These are phyloP conservation scores for Molorchus minor DNA, from an alignment of 2,888 invertebrate genomes.

Conservation along the genomic window DNA sequence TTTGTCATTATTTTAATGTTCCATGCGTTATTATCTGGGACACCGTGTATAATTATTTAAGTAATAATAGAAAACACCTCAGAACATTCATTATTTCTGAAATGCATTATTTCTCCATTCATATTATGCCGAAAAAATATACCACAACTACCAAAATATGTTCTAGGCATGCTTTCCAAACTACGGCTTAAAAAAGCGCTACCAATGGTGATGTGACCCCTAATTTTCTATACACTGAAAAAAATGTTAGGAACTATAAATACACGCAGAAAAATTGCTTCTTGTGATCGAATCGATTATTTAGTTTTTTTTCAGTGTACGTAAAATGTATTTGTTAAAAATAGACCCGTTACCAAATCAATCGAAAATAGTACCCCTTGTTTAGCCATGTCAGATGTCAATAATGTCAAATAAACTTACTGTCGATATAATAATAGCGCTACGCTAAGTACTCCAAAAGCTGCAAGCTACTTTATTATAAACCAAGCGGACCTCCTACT, in stretches of 20 bases:
- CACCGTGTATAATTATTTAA: not conserved
- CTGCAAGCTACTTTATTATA: too few relatives aligned
- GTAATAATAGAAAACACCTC: slow-evolving; percentile 23
- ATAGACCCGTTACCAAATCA: too few relatives aligned
- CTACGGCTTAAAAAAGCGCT: not conserved
- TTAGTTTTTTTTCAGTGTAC: too few relatives aligned
- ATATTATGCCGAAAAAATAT: too few relatives aligned
- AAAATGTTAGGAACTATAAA: too few relatives aligned
- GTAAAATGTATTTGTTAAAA: too few relatives aligned
- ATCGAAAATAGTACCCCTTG: not conserved
- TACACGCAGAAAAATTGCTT: too few relatives aligned
- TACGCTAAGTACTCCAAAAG: too few relatives aligned
- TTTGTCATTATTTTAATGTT: not conserved
- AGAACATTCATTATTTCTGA: slow-evolving; percentile 16
- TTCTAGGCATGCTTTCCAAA: slow-evolving; percentile 28
- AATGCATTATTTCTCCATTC: slow-evolving; percentile 12
- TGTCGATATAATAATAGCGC: too few relatives aligned
- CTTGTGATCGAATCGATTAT: too few relatives aligned
- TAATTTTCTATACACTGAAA: too few relatives aligned
- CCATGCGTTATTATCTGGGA: not conserved
- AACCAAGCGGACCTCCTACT: not conserved
- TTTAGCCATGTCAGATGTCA: not conserved
- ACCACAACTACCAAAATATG: slow-evolving; percentile 17
- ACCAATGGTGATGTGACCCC: too few relatives aligned
- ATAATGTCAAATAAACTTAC: slow-evolving; percentile 30